Evolutionary conservation across 2,888 invertebrate species (phyloP).

Genomic region (Andrena chrysosceles): DNA sequence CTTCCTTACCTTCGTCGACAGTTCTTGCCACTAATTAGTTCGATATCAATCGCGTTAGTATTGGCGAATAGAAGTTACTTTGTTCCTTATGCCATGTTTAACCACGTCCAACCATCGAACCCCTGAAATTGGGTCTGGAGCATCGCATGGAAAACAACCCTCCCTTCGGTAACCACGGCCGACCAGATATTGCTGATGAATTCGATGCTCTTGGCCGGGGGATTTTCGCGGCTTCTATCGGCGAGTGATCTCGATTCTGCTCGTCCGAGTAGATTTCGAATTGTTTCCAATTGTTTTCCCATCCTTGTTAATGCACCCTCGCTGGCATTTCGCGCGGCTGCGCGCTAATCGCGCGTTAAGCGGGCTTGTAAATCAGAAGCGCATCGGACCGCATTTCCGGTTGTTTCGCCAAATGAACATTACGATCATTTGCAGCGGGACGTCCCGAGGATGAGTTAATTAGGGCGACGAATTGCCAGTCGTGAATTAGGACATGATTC

Average conservation of each 20-base stretch:
- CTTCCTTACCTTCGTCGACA: background rate
- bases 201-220: slow-evolving; percentile 24
- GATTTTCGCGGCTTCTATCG: slow-evolving; percentile 27
- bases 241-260: slow-evolving; percentile 17
- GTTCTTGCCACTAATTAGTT: background rate
- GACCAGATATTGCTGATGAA: slow-evolving; percentile 7
- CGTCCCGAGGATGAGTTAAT: slow-evolving; percentile 35
- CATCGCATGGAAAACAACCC: slow-evolving; percentile 20
- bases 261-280: slow-evolving; percentile 38
- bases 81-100: slow-evolving; percentile 25
- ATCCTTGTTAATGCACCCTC: slow-evolving; percentile 26
- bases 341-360: slow-evolving; percentile 50
- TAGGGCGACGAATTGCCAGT: slow-evolving; percentile 18
- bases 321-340: slow-evolving; percentile 27
- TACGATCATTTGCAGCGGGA: background rate
- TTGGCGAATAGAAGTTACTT: slow-evolving; percentile 30
- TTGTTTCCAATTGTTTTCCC: slow-evolving; percentile 57
- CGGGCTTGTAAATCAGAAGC: slow-evolving; percentile 45
- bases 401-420: slow-evolving; percentile 11
- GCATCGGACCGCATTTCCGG: slow-evolving; percentile 38
- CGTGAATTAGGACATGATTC: no score
- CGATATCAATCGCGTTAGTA: background rate
- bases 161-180: slow-evolving; percentile 18
- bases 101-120: slow-evolving; percentile 1
- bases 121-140: slow-evolving; percentile 8